These are phyloP conservation scores for Menidia beryllina DNA, from an alignment of 2,113 vertebrate species.

Conservation along the genomic window DNA sequence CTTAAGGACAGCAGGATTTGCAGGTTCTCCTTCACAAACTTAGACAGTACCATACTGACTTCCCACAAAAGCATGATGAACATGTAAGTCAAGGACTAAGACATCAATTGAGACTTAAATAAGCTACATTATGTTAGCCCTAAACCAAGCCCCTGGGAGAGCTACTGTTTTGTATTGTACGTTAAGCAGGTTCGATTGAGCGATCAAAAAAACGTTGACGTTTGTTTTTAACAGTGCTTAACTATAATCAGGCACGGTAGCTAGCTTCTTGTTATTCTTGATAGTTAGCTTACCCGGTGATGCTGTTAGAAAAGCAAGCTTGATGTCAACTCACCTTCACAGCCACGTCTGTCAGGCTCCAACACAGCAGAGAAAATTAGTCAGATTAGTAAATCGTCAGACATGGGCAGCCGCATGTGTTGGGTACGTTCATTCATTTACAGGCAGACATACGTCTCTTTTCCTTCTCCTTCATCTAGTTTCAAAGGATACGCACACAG, in stretches of 20 bases:
- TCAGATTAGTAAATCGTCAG: neutral
- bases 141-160: too few relatives aligned
- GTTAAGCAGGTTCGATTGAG: neutral
- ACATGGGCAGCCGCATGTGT: neutral
- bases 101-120: neutral
- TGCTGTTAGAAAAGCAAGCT: conserved; percentile 25
- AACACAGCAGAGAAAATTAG: neutral
- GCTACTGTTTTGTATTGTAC: neutral
- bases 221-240: neutral
- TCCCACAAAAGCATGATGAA: neutral
- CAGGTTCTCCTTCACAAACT: neutral
- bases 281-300: conserved; percentile 67
- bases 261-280: conserved; percentile 26
- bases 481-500: conserved; percentile 18
- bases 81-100: neutral
- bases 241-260: neutral
- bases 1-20: fast-evolving
- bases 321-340: conserved; percentile 38
- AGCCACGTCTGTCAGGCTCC: neutral
- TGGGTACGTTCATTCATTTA: conserved; percentile 2
- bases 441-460: neutral
- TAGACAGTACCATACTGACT: neutral
- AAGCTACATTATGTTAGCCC: neutral
- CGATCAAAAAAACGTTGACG: neutral
- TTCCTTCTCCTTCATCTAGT: neutral